Base-by-base conservation (phyloP, 2,797 vertebrate genomes). In the Hoplostethus atlanticus region DNA sequence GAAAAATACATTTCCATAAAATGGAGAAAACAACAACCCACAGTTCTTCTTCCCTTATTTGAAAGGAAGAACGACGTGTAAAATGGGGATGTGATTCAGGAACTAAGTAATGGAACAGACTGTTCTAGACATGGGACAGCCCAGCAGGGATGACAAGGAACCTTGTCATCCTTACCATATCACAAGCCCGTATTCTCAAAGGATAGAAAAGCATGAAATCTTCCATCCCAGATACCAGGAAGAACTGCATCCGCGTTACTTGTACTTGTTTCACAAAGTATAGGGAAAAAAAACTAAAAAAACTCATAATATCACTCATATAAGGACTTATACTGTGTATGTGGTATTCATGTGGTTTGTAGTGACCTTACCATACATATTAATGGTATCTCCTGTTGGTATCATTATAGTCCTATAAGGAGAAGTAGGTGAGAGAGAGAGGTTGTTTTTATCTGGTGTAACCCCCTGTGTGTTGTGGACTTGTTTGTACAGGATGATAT, bases 11-110 rank as follows among this genome's bases (percentile, higher is more conserved):
- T 61, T 31, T 34, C 28, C 17, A 40, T 65, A 21, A 71, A 64
- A 7, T 16, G 8, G 36, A 6, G 3, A 30, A 4, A 17, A 25
- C 10, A 8, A 30, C 68, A 47, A 60, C 70, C 31, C 44, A 44
- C 0, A 0, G 77, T 74, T 74, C 38, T 69, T 65, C 70, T 84
- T 89, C 74, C 51, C 6, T 66, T 71, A 55, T 79, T 69, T 74
- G 67, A 70, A 72, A 84, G 63, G 55, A 40, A 83, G 86, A 84
- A 54, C 6, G 61, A 34, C 34, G 9, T 28, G 21, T 40, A 64
- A 64, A 89, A 89, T 65, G 44, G 34, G 87, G 90, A 89, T 89
- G 71, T 90, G 85, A 86, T 76, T 52, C 68, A 84, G 86, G 71
- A 88, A 89, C 65, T 40, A 71, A 75, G 51, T 84, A 77, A 53